Conservation (phyloP, 2,888 invertebrate species). For the Stenodera caucasica region DNA sequence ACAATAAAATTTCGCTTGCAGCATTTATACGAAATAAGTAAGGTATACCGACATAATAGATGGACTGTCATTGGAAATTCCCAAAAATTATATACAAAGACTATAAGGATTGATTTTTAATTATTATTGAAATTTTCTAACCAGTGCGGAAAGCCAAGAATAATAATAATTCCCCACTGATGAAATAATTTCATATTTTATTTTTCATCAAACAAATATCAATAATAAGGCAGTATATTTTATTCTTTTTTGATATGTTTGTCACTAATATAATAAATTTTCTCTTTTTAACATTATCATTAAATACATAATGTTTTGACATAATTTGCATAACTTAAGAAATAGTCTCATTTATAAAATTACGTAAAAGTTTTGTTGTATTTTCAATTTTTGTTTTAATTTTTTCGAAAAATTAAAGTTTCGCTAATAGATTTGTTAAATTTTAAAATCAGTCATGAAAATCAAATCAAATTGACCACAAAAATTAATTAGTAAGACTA, state of each 20-base stretch:
- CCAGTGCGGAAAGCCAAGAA: not conserved
- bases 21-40: not conserved
- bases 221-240: too few species aligned
- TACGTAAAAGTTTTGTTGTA: constrained; percentile 5
- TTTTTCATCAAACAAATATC: not conserved
- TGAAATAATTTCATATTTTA: not conserved
- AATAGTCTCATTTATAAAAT: constrained; percentile 21
- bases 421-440: not conserved
- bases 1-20: constrained; percentile 5
- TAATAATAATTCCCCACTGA: not conserved
- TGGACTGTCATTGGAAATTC: not conserved
- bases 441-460: constrained; percentile 20
- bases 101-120: not conserved
- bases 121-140: not conserved
- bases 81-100: not conserved
- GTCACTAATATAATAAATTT: constrained; percentile 31
- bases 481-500: not conserved
- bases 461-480: constrained; percentile 10
- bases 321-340: constrained; percentile 32
- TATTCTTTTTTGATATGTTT: constrained; percentile 18
- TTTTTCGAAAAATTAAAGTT: too few species aligned
- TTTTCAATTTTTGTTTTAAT: too few species aligned
- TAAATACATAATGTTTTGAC: constrained; percentile 29
- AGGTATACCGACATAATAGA: not conserved
- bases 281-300: constrained; percentile 32